Percentiles rank a stretch among this genome's conserved stretches.
These are phyloP conservation scores for Homarus gammarus DNA, from an alignment of 2,888 invertebrate genomes.

Conservation along the genomic window DNA sequence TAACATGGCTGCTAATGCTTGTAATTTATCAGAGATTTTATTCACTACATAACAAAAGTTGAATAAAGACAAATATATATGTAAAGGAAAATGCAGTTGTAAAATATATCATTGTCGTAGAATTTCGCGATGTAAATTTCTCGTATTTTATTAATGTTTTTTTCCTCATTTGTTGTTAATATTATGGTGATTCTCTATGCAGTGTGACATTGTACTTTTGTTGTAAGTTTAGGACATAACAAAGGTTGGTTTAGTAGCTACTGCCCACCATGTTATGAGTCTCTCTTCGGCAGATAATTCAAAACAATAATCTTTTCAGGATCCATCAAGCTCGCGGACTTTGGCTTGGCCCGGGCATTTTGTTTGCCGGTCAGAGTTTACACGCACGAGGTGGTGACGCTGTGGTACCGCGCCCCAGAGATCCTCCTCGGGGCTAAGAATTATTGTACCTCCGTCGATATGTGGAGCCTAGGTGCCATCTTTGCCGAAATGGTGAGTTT, in stretches of 20 bases:
- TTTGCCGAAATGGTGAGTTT: constrained; percentile 93
- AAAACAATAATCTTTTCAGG: constrained; percentile 81
- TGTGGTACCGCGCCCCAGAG: constrained; percentile 99
- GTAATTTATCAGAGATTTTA: no score
- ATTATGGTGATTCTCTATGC: no score
- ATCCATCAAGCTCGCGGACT: constrained; percentile 96
- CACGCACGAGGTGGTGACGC: constrained; percentile 95
- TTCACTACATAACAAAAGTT: no score
- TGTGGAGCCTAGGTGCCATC: constrained; percentile 98
- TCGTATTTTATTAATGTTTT: no score
- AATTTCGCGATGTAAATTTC: no score
- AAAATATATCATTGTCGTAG: no score
- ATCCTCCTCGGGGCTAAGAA: constrained; percentile 93
- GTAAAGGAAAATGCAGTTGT: no score
- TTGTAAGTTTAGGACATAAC: background rate
- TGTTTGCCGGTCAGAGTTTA: constrained; percentile 94
- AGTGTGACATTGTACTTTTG: no score
- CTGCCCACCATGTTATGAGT: background rate
- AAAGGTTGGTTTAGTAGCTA: background rate
- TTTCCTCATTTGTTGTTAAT: no score
- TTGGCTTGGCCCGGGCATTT: constrained; percentile 95
- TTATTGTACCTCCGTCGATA: constrained; percentile 95
- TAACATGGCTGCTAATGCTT: no score
- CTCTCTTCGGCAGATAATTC: background rate
- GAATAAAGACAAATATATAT: no score